Conservation (phyloP, 2,113 vertebrate genomes). For the Solenodon paradoxus region DNA sequence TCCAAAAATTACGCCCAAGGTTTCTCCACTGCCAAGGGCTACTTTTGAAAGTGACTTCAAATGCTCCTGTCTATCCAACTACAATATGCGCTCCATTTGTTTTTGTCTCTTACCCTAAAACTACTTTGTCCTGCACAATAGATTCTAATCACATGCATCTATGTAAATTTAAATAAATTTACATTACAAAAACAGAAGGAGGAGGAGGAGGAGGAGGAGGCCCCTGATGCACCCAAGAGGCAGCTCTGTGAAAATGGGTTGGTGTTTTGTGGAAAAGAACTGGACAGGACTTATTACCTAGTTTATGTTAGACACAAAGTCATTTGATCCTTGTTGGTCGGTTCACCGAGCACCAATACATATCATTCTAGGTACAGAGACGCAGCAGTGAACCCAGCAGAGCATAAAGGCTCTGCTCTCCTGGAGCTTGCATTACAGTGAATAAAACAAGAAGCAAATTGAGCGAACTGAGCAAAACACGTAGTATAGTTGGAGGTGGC, state of each 20-base stretch:
- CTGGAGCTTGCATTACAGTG: neutral
- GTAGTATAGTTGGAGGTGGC: neutral
- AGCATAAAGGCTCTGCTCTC: neutral
- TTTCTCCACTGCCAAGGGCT: too few relatives aligned
- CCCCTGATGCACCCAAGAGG: neutral
- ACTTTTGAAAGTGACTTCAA: neutral
- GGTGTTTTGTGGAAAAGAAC: neutral
- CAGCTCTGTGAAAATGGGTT: neutral
- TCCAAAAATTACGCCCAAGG: neutral
- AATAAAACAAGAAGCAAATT: neutral
- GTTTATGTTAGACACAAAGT: neutral
- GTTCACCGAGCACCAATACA: neutral
- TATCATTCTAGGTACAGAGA: neutral
- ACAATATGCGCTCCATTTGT: neutral
- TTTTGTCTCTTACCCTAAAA: neutral
- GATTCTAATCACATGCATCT: neutral
- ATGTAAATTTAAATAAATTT: neutral
- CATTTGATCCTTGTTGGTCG: neutral
- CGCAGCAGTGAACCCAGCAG: neutral
- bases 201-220: neutral
- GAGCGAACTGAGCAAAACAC: neutral
- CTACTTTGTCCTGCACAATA: neutral
- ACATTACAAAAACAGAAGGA: neutral
- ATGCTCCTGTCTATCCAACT: neutral
- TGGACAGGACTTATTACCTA: too few relatives aligned